phyloP scores from a whole-genome alignment of 2,113 vertebrate genomes.

The Neolamprologus longior region DNA sequence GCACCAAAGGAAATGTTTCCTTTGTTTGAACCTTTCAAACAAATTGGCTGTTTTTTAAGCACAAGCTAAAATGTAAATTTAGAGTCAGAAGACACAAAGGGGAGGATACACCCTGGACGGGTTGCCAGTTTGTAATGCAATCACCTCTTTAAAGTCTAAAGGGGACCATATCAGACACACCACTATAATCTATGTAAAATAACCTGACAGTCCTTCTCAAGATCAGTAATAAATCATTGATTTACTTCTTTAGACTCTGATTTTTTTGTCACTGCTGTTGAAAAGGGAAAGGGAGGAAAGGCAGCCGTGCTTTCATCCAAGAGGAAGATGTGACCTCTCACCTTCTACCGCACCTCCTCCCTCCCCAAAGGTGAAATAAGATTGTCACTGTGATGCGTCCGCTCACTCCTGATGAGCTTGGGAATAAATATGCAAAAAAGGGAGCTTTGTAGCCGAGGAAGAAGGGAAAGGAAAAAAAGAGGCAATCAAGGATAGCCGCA shows the following conservation, averaged over 20 bases:
- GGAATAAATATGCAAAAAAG: conserved; percentile 98
- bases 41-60: not conserved
- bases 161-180: not conserved
- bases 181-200: not conserved
- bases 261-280: not conserved
- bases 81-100: not conserved
- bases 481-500: conserved; percentile 90
- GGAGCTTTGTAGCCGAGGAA: conserved; percentile 24
- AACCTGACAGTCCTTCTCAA: not conserved
- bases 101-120: not conserved
- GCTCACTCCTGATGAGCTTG: conserved; percentile 84
- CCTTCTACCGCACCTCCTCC: conserved; percentile 64
- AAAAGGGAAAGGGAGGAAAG: not conserved
- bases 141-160: not conserved
- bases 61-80: not conserved
- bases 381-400: conserved; percentile 92
- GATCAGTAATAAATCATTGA: not conserved
- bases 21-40: not conserved
- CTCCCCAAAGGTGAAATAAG: conserved; percentile 83
- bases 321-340: conserved; percentile 80
- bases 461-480: conserved; percentile 70
- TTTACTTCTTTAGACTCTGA: not conserved
- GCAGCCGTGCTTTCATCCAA: conserved; percentile 74
- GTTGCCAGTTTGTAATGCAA: not conserved
- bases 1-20: not conserved